Evolutionary conservation across 2,888 invertebrate genomes (phyloP).

Genomic region (Ischnus inquisitorius): DNA sequence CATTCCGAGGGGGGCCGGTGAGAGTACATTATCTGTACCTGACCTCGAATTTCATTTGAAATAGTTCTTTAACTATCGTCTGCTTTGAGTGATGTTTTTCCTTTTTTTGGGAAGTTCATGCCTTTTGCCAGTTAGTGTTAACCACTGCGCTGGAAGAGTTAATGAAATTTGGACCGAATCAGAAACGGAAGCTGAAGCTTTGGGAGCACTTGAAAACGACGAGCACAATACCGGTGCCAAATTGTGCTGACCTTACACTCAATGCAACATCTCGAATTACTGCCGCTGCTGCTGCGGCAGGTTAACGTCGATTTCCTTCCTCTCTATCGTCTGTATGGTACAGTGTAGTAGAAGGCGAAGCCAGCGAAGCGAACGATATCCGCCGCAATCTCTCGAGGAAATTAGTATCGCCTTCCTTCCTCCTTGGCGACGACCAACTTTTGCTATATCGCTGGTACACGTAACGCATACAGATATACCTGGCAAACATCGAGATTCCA

Average conservation of each 20-base stretch:
- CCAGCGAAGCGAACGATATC: slow-evolving; percentile 51
- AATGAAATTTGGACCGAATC: slow-evolving; percentile 46
- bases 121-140: background rate
- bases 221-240: slow-evolving; percentile 47
- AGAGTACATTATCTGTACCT: background rate
- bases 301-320: slow-evolving; percentile 54
- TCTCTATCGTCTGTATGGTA: slow-evolving; percentile 34
- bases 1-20: background rate
- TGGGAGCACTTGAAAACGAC: slow-evolving; percentile 5
- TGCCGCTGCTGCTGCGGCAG: slow-evolving; percentile 16
- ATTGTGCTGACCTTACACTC: slow-evolving; percentile 45
- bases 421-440: slow-evolving; percentile 52
- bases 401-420: slow-evolving; percentile 62
- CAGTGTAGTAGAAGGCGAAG: slow-evolving; percentile 23
- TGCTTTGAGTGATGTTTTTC: too few species aligned
- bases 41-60: background rate
- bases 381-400: slow-evolving; percentile 54
- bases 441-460: slow-evolving; percentile 37
- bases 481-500: slow-evolving; percentile 10
- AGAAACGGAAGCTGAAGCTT: slow-evolving; percentile 14
- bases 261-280: slow-evolving; percentile 40
- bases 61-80: background rate
- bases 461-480: slow-evolving; percentile 2
- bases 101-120: background rate
- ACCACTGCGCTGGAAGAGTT: slow-evolving; percentile 2